Base-by-base conservation (phyloP, 1,140 invertebrate genomes). In the Battus philenor region DNA sequence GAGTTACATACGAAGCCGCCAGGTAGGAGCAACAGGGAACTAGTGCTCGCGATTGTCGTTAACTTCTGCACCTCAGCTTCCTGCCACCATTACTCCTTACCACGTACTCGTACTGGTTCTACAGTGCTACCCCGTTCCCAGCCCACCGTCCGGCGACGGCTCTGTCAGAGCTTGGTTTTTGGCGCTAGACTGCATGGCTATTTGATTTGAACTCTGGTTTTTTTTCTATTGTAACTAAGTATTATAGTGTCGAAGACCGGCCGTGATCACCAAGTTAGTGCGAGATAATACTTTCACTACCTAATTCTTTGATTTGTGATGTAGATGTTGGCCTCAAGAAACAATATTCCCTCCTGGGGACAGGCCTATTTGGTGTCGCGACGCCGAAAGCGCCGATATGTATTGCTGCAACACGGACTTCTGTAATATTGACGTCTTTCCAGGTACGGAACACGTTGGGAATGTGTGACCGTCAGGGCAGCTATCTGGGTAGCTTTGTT, bases 341-440 rank as follows among this genome's bases (percentile, higher is more conserved):
- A 63, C 73, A 24, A 70, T 82, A 51, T 88, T 87, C 53, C 89
- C 89, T 56, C 88, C 88, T 27, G 88, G 89, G 60, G 89, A 89
- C 68, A 86, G 78, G 38, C 77, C 90, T 50, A 80, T 90, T 54
- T 91, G 90, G 87, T 89, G 90, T 78, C 82, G 87, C 64, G 82
- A 89, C 48, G 67, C 74, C 55, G 74, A 82, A 60, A 83, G 84
- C 53, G 72, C 87, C 47, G 72, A 85, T 55, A 87, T 87, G 61
- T 89, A 88, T 82, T 92, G 91, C 86, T 88, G 89, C 66, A 68
- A 86, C 27, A 68, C 71, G 63, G 90, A 91, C 86, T 87, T 83
- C 78, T 91, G 90, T 87, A 91, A 91, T 82, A 77, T 72, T 59
- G 68, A 89, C 60, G 47, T 65, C 60, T 70, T 76, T 55, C 41